Evolutionary conservation across 2,888 invertebrate species (phyloP).

Genomic region (Allygus modestus): DNA sequence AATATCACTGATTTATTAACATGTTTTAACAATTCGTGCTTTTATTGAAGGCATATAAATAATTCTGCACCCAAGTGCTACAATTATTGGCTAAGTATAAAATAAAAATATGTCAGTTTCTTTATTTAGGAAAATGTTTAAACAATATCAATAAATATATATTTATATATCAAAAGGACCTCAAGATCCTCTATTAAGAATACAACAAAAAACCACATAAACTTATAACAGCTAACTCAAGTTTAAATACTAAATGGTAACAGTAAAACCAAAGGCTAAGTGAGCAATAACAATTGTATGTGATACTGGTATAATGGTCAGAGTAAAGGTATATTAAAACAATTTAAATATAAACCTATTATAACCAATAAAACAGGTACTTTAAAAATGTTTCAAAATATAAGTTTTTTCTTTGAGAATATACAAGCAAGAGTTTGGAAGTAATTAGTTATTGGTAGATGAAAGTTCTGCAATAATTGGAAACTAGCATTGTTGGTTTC

Average conservation of each 20-base stretch:
- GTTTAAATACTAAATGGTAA: neutral
- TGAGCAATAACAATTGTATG: too few species aligned
- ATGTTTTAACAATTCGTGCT: constrained; percentile 50
- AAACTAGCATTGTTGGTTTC: too few species aligned
- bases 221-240: neutral
- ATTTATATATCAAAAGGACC: neutral
- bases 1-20: constrained; percentile 18
- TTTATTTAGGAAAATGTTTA: neutral
- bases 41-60: constrained; percentile 42
- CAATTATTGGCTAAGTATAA: neutral
- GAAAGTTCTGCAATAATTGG: too few species aligned
- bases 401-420: too few species aligned
- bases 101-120: neutral
- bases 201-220: neutral
- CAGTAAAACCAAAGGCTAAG: too few species aligned
- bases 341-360: neutral
- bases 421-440: too few species aligned
- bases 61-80: constrained; percentile 12
- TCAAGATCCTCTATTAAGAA: neutral
- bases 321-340: too few species aligned
- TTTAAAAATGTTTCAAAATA: neutral
- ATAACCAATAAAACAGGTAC: neutral
- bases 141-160: too few species aligned
- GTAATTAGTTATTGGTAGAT: too few species aligned
- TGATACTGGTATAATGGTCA: too few species aligned